Base-by-base conservation (phyloP, 1,140 invertebrate species). In the Hylaeus anthracinus region DNA sequence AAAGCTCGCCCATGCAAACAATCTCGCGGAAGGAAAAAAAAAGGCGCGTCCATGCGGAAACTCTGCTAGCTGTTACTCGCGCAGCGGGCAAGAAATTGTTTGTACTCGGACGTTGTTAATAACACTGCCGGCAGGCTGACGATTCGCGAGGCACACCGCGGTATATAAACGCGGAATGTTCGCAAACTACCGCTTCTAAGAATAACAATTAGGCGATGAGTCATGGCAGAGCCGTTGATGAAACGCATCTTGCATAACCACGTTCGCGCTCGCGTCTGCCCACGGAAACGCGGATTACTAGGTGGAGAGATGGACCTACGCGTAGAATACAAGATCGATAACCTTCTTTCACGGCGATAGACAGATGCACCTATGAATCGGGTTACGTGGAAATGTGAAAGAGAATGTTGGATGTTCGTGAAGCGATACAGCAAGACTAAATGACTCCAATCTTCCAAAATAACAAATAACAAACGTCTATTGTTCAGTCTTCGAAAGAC, bases 181-280 rank as follows among this genome's bases (percentile, higher is more conserved):
- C 65, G 15, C 43, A 60, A 77, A 77, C 74, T 15, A 60, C 39
- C 55, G 56, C 67, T 70, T 61, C 75, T 26, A 70, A 70, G 48
- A 77, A 77, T 70, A 77, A 77, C 45, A 51, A 77, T 70, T 67
- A 56, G 4, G 5, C 26, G 63, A 1, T 58, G 64, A 75, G 2
- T 43, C 51, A 26, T 1, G 2, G 1, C 39, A 5, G 39, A 1
- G 12, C 6, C 4, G 51, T 58, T 14, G 41, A 9, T 5, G 26
- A 51, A 63, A 39, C 45, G 9, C 1, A 10, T 14, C 26, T 45
- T 9, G n/a, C 55, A n/a, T 37, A 48, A 43, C 10, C 41, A 3
- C 60, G 26, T 26, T n/a, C 6, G 4, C 37, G 26, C 26, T 48
- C 4, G 45, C 45, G 45, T 48, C 8, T 48, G 5, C 45, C 45